These are phyloP conservation scores for Leiothrix lutea DNA, from an alignment of 2,113 vertebrate genomes.

Conservation along the genomic window DNA sequence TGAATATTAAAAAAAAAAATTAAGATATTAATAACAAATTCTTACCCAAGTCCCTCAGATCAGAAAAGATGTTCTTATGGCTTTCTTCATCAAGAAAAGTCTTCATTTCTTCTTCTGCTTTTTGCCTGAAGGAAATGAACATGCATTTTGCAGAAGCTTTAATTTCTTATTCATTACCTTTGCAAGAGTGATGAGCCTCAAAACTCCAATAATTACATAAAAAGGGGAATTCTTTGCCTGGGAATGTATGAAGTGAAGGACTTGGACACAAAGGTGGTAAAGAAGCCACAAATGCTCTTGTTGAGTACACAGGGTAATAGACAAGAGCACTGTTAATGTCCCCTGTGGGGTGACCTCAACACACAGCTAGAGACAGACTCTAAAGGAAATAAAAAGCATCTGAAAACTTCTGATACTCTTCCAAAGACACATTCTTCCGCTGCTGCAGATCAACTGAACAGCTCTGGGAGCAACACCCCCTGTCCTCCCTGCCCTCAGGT, in stretches of 20 bases:
- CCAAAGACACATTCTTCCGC: neutral
- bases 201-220: neutral
- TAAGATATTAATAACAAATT: neutral
- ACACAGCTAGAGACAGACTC: neutral
- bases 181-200: neutral
- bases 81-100: constrained; percentile 73
- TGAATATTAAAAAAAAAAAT: neutral
- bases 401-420: too few species aligned
- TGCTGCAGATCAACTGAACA: neutral
- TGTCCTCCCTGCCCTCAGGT: too few species aligned
- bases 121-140: constrained; percentile 76
- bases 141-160: neutral
- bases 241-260: neutral
- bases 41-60: constrained; percentile 74
- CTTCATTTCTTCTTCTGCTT: constrained; percentile 79
- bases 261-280: neutral
- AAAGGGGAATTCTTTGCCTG: neutral
- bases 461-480: neutral
- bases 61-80: constrained; percentile 50
- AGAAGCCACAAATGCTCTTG: neutral
- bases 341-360: neutral
- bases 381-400: neutral
- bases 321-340: fast-evolving
- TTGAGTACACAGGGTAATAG: neutral
- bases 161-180: neutral